These are phyloP conservation scores for Drosophila conformis DNA, from an alignment of 2,888 invertebrate genomes.

Conservation along the genomic window DNA sequence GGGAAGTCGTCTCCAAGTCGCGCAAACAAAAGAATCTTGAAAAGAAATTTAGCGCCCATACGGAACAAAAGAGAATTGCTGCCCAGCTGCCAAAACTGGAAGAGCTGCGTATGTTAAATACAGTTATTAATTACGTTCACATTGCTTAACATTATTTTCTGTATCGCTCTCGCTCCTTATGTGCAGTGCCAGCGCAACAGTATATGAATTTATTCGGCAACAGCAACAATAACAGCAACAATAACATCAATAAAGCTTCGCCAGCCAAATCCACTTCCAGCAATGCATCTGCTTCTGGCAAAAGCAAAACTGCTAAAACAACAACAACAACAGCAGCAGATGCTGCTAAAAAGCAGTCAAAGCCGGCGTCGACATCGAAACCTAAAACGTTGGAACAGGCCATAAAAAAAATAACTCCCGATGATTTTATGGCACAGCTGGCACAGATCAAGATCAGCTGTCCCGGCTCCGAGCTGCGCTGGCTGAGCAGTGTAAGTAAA, in stretches of 20 bases:
- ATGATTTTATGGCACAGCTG: conserved; percentile 86
- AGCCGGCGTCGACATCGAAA: conserved; percentile 52
- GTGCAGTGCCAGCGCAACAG: conserved; percentile 89
- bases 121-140: neutral
- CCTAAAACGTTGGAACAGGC: conserved; percentile 82
- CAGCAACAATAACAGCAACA: conserved; percentile 37
- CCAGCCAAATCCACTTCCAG: conserved; percentile 69
- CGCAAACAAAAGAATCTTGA: conserved; percentile 87
- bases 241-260: conserved; percentile 52
- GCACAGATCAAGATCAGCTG: conserved; percentile 88
- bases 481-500: conserved; percentile 89
- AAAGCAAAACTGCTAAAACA: conserved; percentile 40
- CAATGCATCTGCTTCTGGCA: conserved; percentile 52
- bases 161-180: neutral
- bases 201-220: conserved; percentile 87
- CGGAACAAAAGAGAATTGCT: conserved; percentile 85
- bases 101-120: conserved; percentile 89
- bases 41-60: conserved; percentile 85
- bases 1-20: conserved; percentile 90
- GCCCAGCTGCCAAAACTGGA: conserved; percentile 89
- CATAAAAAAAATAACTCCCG: conserved; percentile 86
- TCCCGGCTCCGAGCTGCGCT: conserved; percentile 89
- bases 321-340: conserved; percentile 22
- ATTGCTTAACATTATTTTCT: neutral
- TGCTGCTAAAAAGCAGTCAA: conserved; percentile 16